These are phyloP conservation scores for Antheraea yamamai DNA, from an alignment of 2,888 invertebrate species.

Conservation along the genomic window DNA sequence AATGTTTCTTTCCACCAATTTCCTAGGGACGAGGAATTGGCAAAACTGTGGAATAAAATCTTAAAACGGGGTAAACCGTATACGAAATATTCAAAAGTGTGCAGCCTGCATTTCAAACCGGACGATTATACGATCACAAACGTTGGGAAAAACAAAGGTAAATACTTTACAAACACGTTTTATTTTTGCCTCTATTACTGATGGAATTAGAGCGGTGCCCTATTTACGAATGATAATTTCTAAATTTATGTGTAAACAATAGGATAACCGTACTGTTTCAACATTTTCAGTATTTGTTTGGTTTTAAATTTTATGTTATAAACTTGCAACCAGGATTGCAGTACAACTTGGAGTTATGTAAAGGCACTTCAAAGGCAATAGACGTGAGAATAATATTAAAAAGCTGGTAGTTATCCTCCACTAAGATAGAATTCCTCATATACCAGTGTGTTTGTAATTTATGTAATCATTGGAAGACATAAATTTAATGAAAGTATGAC, in stretches of 20 bases:
- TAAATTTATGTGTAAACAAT: background rate
- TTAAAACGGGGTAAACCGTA: conserved; percentile 76
- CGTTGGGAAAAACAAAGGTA: conserved; percentile 76
- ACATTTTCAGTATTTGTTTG: background rate
- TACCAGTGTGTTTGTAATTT: background rate
- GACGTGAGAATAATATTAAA: too few relatives aligned
- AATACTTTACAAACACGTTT: conserved; percentile 28
- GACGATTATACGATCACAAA: conserved; percentile 74
- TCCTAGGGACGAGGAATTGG: conserved; percentile 70
- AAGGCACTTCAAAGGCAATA: too few relatives aligned
- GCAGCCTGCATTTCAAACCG: conserved; percentile 73
- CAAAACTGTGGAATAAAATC: conserved; percentile 72
- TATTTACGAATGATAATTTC: background rate
- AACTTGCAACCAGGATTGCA: background rate
- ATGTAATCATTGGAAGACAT: background rate
- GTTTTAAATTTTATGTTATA: background rate
- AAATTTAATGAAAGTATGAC: background rate
- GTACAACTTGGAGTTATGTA: background rate
- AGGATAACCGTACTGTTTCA: background rate
- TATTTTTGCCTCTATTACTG: conserved; percentile 23
- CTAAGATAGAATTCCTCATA: background rate
- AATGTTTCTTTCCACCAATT: conserved; percentile 78
- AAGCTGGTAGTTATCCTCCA: too few relatives aligned
- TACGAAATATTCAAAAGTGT: conserved; percentile 79
- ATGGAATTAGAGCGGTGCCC: background rate